phyloP scores from a whole-genome alignment of 2,888 invertebrate species.

The Phalera bucephala region DNA sequence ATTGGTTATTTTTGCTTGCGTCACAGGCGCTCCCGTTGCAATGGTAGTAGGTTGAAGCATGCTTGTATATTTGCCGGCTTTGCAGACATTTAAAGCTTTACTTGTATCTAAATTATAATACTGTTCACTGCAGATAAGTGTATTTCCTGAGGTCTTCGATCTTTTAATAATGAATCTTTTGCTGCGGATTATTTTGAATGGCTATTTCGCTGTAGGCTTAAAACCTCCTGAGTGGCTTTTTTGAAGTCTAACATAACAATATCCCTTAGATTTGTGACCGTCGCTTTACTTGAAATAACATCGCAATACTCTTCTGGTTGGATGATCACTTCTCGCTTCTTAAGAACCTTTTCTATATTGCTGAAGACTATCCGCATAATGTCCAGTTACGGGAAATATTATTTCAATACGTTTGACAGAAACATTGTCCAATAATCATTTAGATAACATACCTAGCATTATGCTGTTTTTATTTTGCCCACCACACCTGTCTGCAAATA shows the following conservation, averaged over 20 bases:
- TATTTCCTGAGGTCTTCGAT: conserved; percentile 18
- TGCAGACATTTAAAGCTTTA: conserved; percentile 20
- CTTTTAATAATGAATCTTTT: conserved; percentile 24
- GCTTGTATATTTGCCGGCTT: conserved; percentile 18
- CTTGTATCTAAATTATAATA: conserved; percentile 16
- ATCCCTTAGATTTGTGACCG: conserved; percentile 17
- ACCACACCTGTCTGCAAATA: conserved; percentile 28
- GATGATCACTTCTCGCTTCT: conserved; percentile 26
- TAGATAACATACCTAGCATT: conserved; percentile 24
- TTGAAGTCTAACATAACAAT: conserved; percentile 19
- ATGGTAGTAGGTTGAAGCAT: conserved; percentile 19
- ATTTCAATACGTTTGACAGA: conserved; percentile 13
- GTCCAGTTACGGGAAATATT: conserved; percentile 22
- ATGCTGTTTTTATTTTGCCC: conserved; percentile 32
- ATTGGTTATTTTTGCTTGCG: conserved; percentile 17
- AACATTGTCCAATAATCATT: conserved; percentile 22
- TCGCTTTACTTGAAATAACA: conserved; percentile 19
- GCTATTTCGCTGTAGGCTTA: conserved; percentile 21
- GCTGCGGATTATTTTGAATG: conserved; percentile 11
- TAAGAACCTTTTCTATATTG: conserved; percentile 15
- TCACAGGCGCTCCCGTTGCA: conserved; percentile 11
- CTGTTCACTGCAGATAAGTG: conserved; percentile 12
- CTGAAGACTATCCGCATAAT: conserved; percentile 11
- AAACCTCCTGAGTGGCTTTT: conserved; percentile 14
- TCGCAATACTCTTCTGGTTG: conserved; percentile 23